Conservation (phyloP, 2,797 vertebrate genomes). For the Micrastur ruficollis region DNA sequence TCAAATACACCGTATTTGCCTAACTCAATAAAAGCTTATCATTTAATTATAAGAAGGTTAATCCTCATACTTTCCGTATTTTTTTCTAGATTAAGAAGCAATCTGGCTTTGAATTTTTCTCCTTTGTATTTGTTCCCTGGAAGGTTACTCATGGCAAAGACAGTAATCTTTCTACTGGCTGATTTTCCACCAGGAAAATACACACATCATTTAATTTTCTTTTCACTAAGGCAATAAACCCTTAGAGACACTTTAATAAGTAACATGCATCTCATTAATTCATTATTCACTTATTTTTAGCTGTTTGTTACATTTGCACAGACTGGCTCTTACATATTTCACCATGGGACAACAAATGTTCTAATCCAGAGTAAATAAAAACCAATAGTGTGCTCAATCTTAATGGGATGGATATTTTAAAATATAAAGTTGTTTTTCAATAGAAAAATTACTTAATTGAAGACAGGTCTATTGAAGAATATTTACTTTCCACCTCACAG, state of each 20-base stretch:
- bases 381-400: not conserved
- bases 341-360: not conserved
- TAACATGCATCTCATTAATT: constrained; percentile 18
- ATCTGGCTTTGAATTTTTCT: not conserved
- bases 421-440: not conserved
- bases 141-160: not conserved
- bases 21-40: not conserved
- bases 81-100: not conserved
- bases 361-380: not conserved
- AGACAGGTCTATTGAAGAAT: not conserved
- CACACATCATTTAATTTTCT: not conserved
- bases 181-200: not conserved
- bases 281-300: constrained; percentile 29
- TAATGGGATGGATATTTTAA: not conserved
- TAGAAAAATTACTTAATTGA: not conserved
- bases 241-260: not conserved
- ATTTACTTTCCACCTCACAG: not conserved
- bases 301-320: not conserved
- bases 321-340: not conserved
- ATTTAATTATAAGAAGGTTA: not conserved
- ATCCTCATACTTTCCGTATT: not conserved
- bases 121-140: not conserved
- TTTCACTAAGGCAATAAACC: not conserved
- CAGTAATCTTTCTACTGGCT: not conserved
- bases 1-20: not conserved